These are phyloP conservation scores for Diglossa brunneiventris DNA, from an alignment of 2,113 vertebrate species.

Conservation along the genomic window DNA sequence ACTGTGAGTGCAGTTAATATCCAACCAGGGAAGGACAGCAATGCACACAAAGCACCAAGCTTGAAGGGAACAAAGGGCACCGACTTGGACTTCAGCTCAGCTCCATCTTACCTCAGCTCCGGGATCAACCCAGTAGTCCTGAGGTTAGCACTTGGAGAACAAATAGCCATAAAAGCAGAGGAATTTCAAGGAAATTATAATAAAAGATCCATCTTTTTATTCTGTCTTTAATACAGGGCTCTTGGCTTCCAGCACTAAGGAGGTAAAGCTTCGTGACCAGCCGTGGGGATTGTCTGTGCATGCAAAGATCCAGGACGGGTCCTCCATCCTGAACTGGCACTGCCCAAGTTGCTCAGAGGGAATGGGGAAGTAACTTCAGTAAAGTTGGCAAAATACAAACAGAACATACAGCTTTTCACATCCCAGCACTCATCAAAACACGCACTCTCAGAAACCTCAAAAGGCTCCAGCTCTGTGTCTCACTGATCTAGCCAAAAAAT, in stretches of 20 bases:
- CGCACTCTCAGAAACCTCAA: background rate
- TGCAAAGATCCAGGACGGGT: background rate
- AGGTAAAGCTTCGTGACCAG: background rate
- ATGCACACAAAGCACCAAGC: background rate
- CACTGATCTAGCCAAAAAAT: background rate
- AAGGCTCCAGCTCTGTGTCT: background rate
- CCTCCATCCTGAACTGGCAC: background rate
- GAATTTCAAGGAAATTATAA: background rate
- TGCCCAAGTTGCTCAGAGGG: background rate
- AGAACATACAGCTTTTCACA: background rate
- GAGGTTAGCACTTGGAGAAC: constrained; percentile 44
- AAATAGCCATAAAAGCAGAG: constrained; percentile 39
- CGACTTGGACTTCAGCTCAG: background rate
- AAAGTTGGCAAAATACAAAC: background rate
- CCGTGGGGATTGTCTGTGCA: background rate
- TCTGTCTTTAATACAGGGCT: background rate
- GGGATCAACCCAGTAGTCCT: background rate
- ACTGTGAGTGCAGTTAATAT: background rate
- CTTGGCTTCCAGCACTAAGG: background rate
- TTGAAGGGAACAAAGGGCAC: constrained; percentile 15
- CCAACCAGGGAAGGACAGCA: constrained; percentile 17
- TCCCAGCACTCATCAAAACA: background rate
- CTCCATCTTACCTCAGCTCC: constrained; percentile 47
- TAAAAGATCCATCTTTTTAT: background rate
- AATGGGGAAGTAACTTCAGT: background rate